Base-by-base conservation (phyloP, 2,797 vertebrate species). In the Hoplostethus mediterraneus region DNA sequence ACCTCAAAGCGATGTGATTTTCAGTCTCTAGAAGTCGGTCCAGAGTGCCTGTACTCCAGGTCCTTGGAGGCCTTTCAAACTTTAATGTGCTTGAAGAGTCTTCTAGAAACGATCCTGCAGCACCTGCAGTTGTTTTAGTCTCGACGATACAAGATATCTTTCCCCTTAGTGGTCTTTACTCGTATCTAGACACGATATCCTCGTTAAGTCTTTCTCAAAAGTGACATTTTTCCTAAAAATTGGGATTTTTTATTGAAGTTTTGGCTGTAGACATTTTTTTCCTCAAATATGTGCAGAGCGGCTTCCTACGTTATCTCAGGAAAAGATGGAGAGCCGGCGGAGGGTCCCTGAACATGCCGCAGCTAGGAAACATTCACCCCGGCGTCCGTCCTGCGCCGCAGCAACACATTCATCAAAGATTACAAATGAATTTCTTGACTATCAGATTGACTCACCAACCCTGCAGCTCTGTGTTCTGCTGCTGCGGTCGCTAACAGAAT, bases 401-500 rank as follows among this genome's bases (percentile, higher is more conserved):
- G 74, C 74, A 73, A 77, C 77, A 69, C 81, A 86, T 87, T 78
- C 83, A 82, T 92, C 80, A 84, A 77, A 31, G 64, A 82, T 71
- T 62, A 79, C 69, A 85, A 84, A 89, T 90, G 74, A 88, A 91
- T 91, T 80, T 60, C 59, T 86, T 74, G 67, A 72, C 84, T 85
- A 89, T 85, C 69, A 79, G 65, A 86, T 82, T 61, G 86, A 83
- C 79, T 88, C 81, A 84, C 82, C 92, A 75, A 91, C 89, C 81
- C 28, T 68, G 69, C 57, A 79, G 77, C 75, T 63, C 28, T 30
- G 60, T 65, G 77, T 73, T 79, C 58, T 67, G 68, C 83, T 75
- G 72, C 68, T 71, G 87, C 65, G 81, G 62, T 64, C 2, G 70
- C 81, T 94, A 94, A 94, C 82, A 40, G 75, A 82, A 92, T 95